A percentile compares a stretch with the other conserved stretches of the same genome.
Evolutionary conservation across 2,797 vertebrate genomes (phyloP).

Genomic region (Psittacula echo): DNA sequence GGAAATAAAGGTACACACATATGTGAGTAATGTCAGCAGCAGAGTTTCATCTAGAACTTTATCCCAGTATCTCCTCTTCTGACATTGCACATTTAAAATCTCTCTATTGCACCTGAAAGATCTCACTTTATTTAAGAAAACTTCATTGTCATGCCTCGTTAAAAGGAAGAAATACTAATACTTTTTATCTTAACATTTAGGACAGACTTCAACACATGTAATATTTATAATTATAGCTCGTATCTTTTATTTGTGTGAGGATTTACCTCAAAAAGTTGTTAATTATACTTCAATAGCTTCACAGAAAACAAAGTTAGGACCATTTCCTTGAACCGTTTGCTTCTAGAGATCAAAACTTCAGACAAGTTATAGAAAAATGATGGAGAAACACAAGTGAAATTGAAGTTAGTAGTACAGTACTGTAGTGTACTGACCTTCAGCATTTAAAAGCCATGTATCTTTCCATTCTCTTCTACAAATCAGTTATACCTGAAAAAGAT

Average conservation of each 20-base stretch:
- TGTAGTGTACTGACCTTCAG: neutral
- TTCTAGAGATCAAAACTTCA: neutral
- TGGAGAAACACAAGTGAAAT: neutral
- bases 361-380: neutral
- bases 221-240: neutral
- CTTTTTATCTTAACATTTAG: neutral
- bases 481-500: neutral
- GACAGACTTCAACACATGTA: neutral
- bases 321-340: neutral
- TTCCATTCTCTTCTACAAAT: neutral
- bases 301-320: neutral
- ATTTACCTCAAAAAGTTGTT: neutral
- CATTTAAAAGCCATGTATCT: neutral
- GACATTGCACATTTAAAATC: neutral
- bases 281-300: neutral
- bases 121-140: neutral
- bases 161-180: neutral
- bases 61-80: neutral
- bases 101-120: neutral
- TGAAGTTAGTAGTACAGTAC: neutral
- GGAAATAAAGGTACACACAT: neutral
- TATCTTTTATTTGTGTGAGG: neutral
- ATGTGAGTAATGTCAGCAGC: neutral
- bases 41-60: neutral
- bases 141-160: neutral